Evolutionary conservation across 2,113 vertebrate genomes (phyloP), one percentile per base, ranked within the genome.

Genomic region (Podiceps cristatus): DNA sequence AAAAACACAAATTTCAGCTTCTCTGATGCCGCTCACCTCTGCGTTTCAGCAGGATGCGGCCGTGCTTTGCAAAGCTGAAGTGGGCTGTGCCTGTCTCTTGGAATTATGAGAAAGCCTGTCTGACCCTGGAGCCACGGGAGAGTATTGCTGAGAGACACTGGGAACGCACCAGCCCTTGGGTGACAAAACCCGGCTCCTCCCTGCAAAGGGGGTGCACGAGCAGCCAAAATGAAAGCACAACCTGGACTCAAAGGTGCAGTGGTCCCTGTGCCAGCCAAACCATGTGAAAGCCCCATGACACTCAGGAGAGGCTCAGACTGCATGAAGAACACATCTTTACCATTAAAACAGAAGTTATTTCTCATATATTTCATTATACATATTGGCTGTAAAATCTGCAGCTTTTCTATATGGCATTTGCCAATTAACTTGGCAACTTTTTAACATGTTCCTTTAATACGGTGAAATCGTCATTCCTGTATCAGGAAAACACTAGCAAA

Each of bases 271-370:
- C 25, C 49, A 77, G 18, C 28, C 25, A 42, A 66, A 47, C 22
- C n/a, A 7, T 0, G 0, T 0, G 1, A 24, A 58, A 63, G 18
- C 16, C 29, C 60, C 56, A 4, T 0, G 1, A 24, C 29, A 5
- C 37, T 24, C 0, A 0, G 44, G 11, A 66, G 44, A 15, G 35
- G 44, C 60, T 69, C 40, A 13, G 31, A 4, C 35, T 24, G 31
- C n/a, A 12, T 0, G 0, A 13, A 5, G 14, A 56, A 3, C 19
- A 18, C 27, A n/a, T 9, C 10, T 42, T 53, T 7, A 16, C 15
- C 18, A 9, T 29, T 11, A 35, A 73, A 9, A 53, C 5, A 22
- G 5, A 49, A 68, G 6, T 13, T 13, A 12, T 16, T 66, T 83
- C 28, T 66, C 25, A 4, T 3, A 7, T 42, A 55, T 56, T 86